phyloP scores from a whole-genome alignment of 64 coral and sea anemone genomes.

The Montipora cactus region DNA sequence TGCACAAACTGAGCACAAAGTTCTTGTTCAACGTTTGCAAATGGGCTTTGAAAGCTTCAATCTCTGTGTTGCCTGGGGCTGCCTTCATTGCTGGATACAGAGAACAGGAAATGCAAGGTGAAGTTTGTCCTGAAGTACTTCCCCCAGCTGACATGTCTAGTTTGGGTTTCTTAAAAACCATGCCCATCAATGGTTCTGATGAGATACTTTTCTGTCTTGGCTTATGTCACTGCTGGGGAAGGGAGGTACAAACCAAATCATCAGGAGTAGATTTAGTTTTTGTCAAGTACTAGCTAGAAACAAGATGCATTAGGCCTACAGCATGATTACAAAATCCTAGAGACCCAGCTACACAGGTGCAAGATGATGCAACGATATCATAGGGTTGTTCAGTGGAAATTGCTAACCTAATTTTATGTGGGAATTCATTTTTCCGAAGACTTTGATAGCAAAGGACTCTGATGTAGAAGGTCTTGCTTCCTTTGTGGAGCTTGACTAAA shows the following conservation, averaged over 20 bases:
- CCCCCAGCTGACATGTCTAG: not conserved
- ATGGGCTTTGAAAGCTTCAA: slow-evolving; percentile 36
- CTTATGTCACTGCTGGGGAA: slow-evolving; percentile 55
- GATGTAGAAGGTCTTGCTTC: not conserved
- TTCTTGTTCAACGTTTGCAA: slow-evolving; percentile 50
- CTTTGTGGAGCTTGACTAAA: slow-evolving; percentile 39
- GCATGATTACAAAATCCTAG: slow-evolving; percentile 60
- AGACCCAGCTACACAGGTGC: slow-evolving; percentile 46
- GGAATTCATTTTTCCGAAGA: slow-evolving; percentile 46
- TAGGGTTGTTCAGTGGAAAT: slow-evolving; percentile 48
- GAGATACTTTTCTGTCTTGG: slow-evolving; percentile 41
- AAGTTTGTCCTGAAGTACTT: not conserved
- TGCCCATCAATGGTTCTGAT: slow-evolving; percentile 33
- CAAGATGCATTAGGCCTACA: slow-evolving; percentile 50
- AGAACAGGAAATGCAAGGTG: not conserved
- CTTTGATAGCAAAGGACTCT: slow-evolving; percentile 38
- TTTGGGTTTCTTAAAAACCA: slow-evolving; percentile 42
- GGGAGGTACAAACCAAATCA: slow-evolving; percentile 63
- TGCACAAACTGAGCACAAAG: slow-evolving; percentile 59
- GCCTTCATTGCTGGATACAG: slow-evolving; percentile 27
- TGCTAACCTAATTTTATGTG: slow-evolving; percentile 34
- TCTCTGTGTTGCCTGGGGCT: slow-evolving; percentile 20
- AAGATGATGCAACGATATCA: not conserved
- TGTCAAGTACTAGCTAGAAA: slow-evolving; percentile 44
- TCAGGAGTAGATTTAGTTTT: slow-evolving; percentile 49